phyloP scores from a whole-genome alignment of 2,797 vertebrate species.

The Sciaenops ocellatus region DNA sequence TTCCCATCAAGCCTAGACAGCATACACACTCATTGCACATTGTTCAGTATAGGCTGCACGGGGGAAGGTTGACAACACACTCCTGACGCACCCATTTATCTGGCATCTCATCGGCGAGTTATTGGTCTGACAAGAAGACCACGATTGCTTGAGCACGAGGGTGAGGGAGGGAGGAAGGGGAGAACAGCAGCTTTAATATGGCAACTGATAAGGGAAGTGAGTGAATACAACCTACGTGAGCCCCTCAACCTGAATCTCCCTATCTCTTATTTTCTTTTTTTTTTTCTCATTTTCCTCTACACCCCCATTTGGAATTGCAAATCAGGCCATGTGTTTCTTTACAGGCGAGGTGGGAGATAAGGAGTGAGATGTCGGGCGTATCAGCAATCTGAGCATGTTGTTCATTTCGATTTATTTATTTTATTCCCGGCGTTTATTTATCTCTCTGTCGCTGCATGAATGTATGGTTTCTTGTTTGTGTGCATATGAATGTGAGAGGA shows the following conservation, averaged over 20 bases:
- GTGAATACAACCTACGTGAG: constrained; percentile 50
- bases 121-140: constrained; percentile 58
- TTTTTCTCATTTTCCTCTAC: constrained; percentile 30
- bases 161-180: not conserved
- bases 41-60: constrained; percentile 23
- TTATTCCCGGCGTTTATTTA: constrained; percentile 63
- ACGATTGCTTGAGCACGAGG: constrained; percentile 45
- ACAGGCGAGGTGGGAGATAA: constrained; percentile 68
- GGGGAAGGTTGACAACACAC: constrained; percentile 41
- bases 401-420: constrained; percentile 65
- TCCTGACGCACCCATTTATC: constrained; percentile 65
- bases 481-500: constrained; percentile 30
- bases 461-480: constrained; percentile 41
- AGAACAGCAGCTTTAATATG: constrained; percentile 59
- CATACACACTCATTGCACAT: not conserved
- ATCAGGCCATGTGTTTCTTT: constrained; percentile 53
- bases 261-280: constrained; percentile 42
- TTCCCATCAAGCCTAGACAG: constrained; percentile 27
- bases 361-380: constrained; percentile 50
- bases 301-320: constrained; percentile 71
- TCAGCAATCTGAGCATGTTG: constrained; percentile 69
- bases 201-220: constrained; percentile 67
- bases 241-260: constrained; percentile 47
- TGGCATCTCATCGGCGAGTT: constrained; percentile 60
- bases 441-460: constrained; percentile 41